Evolutionary conservation across 1,140 invertebrate genomes (phyloP).

Genomic region (Drosophila fuyamai): DNA sequence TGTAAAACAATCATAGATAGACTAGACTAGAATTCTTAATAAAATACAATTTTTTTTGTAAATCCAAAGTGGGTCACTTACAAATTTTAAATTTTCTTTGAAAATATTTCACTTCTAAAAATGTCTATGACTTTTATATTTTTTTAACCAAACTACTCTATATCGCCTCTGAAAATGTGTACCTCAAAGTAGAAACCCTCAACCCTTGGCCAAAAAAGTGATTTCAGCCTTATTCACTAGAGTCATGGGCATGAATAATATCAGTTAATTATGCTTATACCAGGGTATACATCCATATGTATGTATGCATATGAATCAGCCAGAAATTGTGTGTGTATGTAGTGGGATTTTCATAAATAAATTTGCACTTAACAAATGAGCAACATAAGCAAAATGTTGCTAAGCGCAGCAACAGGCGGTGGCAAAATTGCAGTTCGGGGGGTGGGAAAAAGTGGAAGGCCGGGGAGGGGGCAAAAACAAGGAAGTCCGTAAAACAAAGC

Average conservation of each 20-base stretch:
- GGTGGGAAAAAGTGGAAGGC: no score
- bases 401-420: conserved; percentile 70
- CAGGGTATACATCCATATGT: background rate
- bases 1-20: background rate
- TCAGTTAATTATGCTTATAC: conserved; percentile 64
- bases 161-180: background rate
- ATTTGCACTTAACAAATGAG: conserved; percentile 75
- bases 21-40: no score
- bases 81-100: no score
- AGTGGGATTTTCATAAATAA: conserved; percentile 70
- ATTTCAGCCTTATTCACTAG: conserved; percentile 34
- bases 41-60: no score
- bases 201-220: conserved; percentile 30
- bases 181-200: background rate
- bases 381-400: conserved; percentile 73
- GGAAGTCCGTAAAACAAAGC: conserved; percentile 76
- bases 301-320: conserved; percentile 18
- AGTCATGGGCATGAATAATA: conserved; percentile 78
- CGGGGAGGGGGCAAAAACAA: conserved; percentile 44
- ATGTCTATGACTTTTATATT: no score
- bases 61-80: no score
- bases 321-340: conserved; percentile 26
- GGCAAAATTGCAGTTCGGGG: conserved; percentile 16
- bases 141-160: no score
- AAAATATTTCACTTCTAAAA: no score